Base-by-base conservation (phyloP, 2,888 invertebrate genomes). In the Papilio protenor region DNA sequence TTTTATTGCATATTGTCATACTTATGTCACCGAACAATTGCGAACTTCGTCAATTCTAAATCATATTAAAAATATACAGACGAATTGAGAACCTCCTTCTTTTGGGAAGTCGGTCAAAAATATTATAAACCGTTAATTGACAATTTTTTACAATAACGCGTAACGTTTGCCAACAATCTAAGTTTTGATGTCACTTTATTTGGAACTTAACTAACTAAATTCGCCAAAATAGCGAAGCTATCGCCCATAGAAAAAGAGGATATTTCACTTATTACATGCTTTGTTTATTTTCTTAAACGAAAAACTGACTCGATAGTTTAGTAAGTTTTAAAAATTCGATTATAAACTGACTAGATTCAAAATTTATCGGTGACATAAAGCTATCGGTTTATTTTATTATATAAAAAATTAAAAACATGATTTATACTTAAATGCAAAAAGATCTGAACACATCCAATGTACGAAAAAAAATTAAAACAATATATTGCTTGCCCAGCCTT, bases 401-500 rank as follows among this genome's bases (percentile, higher is more conserved):
- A n/a, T 47, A 70, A 23, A 23, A 71, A 21, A 11, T 27, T 16
- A 45, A 52, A 27, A 71, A 27, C 12, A 11, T 71, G 23, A 27
- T 49, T 71, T 52, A 71, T 16, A 64, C 55, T 47, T 78, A 78
- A 83, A 84, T 80, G 78, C 82, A 82, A 79, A 79, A 76, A 80
- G 80, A 79, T 80, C 69, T 83, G 83, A 82, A 81, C 83, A 81
- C 82, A 78, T 70, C 79, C 72, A 70, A 23, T 70, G 61, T 74
- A 76, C 40, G 47, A 69, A 76, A 76, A 75, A 75, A 77, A 78
- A 70, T 57, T 45, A 66, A 57, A 80, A 73, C 76, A 83, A 85
- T 84, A 85, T 81, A 84, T 81, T 83, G 79, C 78, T 79, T 66
- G 76, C 80, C 57, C 79, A 84, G 84, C 78, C 61, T 81, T 81